Base-by-base conservation (phyloP, 1,140 invertebrate species). In the Drosophila cardini region DNA sequence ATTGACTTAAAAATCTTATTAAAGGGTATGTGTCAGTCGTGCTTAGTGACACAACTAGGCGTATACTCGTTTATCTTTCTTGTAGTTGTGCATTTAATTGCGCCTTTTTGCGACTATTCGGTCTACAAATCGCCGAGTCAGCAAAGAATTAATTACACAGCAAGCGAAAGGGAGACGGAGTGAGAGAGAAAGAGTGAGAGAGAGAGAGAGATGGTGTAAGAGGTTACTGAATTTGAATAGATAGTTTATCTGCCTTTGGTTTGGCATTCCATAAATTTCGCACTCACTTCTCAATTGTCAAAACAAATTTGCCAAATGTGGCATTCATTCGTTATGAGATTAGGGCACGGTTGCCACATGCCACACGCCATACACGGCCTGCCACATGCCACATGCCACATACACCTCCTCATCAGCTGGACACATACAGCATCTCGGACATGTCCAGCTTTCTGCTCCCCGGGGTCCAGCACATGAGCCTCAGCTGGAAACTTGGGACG, bases 281-380 rank as follows among this genome's bases (percentile, higher is more conserved):
- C 50, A 77, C 74, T 81, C 62, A 68, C 56, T 71, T 63, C 46
- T 84, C 58, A 63, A 76, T 72, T 90, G 81, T 80, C 82, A 78
- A 90, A 90, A 83, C 73, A 86, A 85, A 83, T 86, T 81, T 90
- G 58, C 70, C 79, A 78, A 90, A 82, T 86, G 81, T 72, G 73
- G 74, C 80, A 78, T 87, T 80, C 82, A 90, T 90, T 86, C 81
- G 87, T 86, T 80, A 90, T 75, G 73, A 68, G 72, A 82, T 86
- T 89, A 83, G 64, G 71, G 58, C 61, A 57, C 18, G n/a, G 36
- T 32, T 13, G 16, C 69, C 48, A 55, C 38, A 43, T 62, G 36
- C 21, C 65, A 26, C 32, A 63, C 40, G 16, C 45, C n/a, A n/a
- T n/a, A n/a, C n/a, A n/a, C n/a, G n/a, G n/a, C n/a, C n/a, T 46